These are phyloP conservation scores for Dolichotis patagonum DNA, from an alignment of 2,113 vertebrate genomes.

Conservation along the genomic window DNA sequence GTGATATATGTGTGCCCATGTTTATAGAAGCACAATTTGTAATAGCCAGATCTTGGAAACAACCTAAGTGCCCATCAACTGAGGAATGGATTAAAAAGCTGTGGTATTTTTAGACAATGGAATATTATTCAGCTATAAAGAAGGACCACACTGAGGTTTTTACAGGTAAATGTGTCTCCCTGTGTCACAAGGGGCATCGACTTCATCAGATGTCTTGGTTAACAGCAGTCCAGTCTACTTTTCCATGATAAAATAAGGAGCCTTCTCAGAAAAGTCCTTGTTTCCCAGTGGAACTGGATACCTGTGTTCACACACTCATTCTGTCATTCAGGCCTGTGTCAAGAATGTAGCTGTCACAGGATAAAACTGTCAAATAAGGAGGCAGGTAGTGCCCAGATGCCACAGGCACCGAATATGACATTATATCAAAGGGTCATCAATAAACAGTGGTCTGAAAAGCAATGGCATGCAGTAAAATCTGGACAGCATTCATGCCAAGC, in stretches of 20 bases:
- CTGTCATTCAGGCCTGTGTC: not conserved
- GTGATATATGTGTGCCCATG: too few species aligned
- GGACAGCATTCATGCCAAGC: not conserved
- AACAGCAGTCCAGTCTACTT: not conserved
- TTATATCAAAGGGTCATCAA: not conserved
- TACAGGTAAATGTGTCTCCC: not conserved
- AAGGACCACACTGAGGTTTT: too few species aligned
- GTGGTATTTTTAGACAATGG: too few species aligned
- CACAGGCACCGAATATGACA: too few species aligned
- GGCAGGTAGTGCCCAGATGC: not conserved
- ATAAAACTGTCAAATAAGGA: not conserved
- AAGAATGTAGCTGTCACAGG: not conserved
- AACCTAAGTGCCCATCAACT: too few species aligned
- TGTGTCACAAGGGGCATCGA: accelerated
- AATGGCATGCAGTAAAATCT: not conserved
- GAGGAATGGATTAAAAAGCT: too few species aligned
- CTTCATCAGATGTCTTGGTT: not conserved
- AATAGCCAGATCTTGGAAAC: too few species aligned
- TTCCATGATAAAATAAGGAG: not conserved
- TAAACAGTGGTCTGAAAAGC: not conserved
- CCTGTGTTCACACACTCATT: not conserved
- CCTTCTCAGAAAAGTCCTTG: not conserved
- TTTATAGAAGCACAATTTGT: too few species aligned
- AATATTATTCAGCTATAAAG: too few species aligned
- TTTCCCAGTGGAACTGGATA: not conserved